Evolutionary conservation across 2,888 invertebrate genomes (phyloP), one percentile per base, ranked within the genome.

Genomic region (Lydus trimaculatus): DNA sequence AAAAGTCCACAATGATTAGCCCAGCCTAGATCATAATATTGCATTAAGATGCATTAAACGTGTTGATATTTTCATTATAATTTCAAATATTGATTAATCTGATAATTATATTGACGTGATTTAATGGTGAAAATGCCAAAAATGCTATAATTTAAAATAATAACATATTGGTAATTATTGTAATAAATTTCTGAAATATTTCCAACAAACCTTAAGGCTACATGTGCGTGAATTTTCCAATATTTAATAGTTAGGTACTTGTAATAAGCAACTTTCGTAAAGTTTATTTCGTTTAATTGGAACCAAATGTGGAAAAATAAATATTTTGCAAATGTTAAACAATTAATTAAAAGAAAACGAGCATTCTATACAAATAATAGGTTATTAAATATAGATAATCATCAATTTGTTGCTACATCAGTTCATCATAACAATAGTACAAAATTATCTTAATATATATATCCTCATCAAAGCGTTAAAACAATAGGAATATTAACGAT

Each of bases 1-100:
- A 67, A 67, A 64, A 60, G 63, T 66, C 11, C 13, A 5, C 8
- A 20, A 2, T 25, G 25, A 52, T 52, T 52, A 25, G 9, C 25
- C 13, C 25, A 23, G 25, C 25, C 13, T 52, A 23, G 25, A 25
- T 25, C 8, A 20, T 20, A n/a, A 17, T 43, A 5, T 17, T 43
- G 39, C 39, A 43, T 43, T 43, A 9, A 17, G 20, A 43, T 43
- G 43, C 36, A 36, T 15, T 33, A n/a, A n/a, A 33, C 28, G 28
- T 33, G 8, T 43, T 17, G 43, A 43, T 43, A 17, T 43, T 43
- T 13, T 17, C 2, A 6, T 43, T 43, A 15, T 36, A 15, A 36
- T 43, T 5, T 43, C 1, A 36, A 15, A 43, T 17, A n/a, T 43
- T 43, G 17, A 43, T 43, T 17, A 17, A 17, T 43, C 17, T 28